phyloP scores from a whole-genome alignment of 2,888 invertebrate genomes.

The Heliconius erato region DNA sequence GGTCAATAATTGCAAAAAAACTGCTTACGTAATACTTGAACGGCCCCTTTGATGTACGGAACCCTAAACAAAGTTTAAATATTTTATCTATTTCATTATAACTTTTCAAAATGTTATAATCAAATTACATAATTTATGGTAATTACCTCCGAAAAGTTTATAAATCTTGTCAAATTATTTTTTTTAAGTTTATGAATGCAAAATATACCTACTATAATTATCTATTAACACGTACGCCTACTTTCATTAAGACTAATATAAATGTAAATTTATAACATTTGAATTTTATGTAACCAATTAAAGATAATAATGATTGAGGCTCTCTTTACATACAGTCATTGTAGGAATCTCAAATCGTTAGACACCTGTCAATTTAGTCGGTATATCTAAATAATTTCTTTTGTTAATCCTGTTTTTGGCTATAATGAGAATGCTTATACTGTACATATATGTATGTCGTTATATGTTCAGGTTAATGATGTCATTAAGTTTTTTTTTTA shows the following conservation, averaged over 20 bases:
- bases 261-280: constrained; percentile 11
- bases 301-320: constrained; percentile 29
- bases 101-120: neutral
- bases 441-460: neutral
- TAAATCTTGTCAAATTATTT: neutral
- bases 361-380: constrained; percentile 35
- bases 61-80: too few relatives aligned
- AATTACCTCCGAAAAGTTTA: neutral
- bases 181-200: neutral
- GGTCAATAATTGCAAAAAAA: too few relatives aligned
- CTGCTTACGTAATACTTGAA: too few relatives aligned
- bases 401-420: constrained; percentile 13
- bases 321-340: constrained; percentile 12
- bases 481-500: neutral
- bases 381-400: constrained; percentile 36
- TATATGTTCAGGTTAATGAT: too few relatives aligned
- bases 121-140: neutral
- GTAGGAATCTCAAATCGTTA: constrained; percentile 16
- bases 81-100: too few relatives aligned
- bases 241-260: neutral
- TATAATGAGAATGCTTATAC: neutral
- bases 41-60: too few relatives aligned
- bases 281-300: constrained; percentile 28
- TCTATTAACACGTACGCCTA: constrained; percentile 5
- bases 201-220: constrained; percentile 2